Base-by-base conservation (phyloP, 1,140 invertebrate genomes). In the Planococcus citri region DNA sequence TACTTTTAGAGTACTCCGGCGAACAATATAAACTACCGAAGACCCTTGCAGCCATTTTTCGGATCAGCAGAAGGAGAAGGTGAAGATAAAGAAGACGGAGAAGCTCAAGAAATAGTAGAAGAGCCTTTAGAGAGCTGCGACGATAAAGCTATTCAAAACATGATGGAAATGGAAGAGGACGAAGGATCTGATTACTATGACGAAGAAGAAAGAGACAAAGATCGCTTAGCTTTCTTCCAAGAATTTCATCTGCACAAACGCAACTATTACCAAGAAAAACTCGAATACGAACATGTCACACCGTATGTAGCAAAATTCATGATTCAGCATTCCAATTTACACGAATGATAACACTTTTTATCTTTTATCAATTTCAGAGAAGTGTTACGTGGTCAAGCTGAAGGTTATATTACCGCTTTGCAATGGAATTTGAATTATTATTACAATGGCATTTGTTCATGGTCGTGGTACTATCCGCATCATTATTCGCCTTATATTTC, bases 371-470 rank as follows among this genome's bases (percentile, higher is more conserved):
- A 71, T 78, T 80, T 70, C 73, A 90, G 89, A 1, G 86, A 90
- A 72, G 86, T 92, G 12, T 76, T 95, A 72, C 79, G 82, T 64
- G 83, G 86, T n/a, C 90, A 96, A 78, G 91, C 90, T 0, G 85
- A 87, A 76, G 87, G 89, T 64, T 99, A 98, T 78, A 88, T 98
- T 8, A 81, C 85, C 69, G 95, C 93, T 0, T 87, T 99, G 70
- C 95, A 98, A 75, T 99, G 96, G 96, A 95, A 95, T 76, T 80
- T 98, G 3, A 84, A 90, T 76, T 98, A 98, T 79, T 99, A 99
- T 78, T 98, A 96, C 78, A 87, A 95, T 74, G 95, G 96, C 25
- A 93, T 94, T 64, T 89, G 88, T 33, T 96, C 92, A 0, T 99
- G 96, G 96, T 92, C 92, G 22, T 99, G 95, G 95, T 98, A 85